Evolutionary conservation across 1,140 invertebrate species (phyloP), one percentile per base, ranked within the genome.

Genomic region (Bombus pascuorum): DNA sequence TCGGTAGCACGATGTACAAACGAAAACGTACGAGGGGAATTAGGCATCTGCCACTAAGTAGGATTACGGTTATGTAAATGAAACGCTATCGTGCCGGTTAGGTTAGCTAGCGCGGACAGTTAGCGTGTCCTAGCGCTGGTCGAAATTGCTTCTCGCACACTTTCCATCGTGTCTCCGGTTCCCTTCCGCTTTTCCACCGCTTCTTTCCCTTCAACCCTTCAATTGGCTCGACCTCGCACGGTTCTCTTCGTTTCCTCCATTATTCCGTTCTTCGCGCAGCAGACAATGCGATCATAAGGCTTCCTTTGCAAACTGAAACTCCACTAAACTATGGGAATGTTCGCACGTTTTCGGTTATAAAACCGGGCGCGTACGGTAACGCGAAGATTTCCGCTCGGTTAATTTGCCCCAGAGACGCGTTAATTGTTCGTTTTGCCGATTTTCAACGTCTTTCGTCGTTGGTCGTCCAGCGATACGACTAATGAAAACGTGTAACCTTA

Each of bases 31-130:
- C 74, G 89, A 89, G 85, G 77, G 32, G 90, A 91, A 92, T 93
- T 92, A 92, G 91, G 86, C 84, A 86, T 92, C 87, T 86, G 85
- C 88, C 91, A 88, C 89, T 92, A 92, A 94, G 92, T 91, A 91
- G 92, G 91, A 92, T 93, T 92, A 93, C 88, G 89, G 92, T 94
- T 94, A 95, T 95, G 92, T 93, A 95, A 95, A 95, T 94, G 91
- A 92, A 94, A 91, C 84, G 87, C 82, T 91, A 93, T 94, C 90
- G 74, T 83, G 32, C 68, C 82, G 73, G 86, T 87, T 91, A 85
- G 81, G 82, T 86, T 92, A 86, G 80, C 83, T 92, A 86, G 80
- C 83, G 62, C 57, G 85, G 78, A 86, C 81, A 85, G 83, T 92
- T 91, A 92, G 83, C 85, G 85, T 81, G 74, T 62, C 44, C 37